These are phyloP conservation scores for Folsomia candida DNA, from an alignment of 2,888 invertebrate genomes.

Conservation along the genomic window DNA sequence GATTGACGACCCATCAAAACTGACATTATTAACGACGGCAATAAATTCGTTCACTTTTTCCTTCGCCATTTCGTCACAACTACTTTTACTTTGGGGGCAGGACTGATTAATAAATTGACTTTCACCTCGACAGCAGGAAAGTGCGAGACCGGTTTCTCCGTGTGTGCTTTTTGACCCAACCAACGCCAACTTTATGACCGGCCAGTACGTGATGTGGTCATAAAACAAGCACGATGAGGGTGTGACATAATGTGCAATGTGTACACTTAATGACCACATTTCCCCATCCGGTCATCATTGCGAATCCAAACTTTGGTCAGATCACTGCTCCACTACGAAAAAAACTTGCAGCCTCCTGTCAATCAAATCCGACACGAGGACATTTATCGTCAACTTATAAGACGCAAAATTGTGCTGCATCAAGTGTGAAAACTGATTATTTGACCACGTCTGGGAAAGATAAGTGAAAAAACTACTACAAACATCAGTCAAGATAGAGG, in stretches of 20 bases:
- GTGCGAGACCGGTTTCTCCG: not conserved
- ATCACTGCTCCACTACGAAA: not conserved
- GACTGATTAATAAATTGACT: too few relatives aligned
- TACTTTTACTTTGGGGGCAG: too few relatives aligned
- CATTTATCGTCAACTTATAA: not conserved
- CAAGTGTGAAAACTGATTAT: not conserved
- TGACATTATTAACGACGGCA: not conserved
- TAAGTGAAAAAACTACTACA: not conserved
- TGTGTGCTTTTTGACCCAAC: too few relatives aligned
- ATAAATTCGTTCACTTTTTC: not conserved
- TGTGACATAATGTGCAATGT: not conserved
- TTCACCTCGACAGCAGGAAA: not conserved
- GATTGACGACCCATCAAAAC: slow-evolving; percentile 19
- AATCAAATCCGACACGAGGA: not conserved
- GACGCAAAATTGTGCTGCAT: not conserved
- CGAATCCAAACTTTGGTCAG: not conserved
- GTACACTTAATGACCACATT: not conserved
- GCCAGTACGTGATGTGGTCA: not conserved
- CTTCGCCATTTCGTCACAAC: too few relatives aligned
- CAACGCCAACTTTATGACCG: not conserved
- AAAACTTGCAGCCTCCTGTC: too few relatives aligned
- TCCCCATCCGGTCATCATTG: not conserved
- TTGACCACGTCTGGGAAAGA: too few relatives aligned
- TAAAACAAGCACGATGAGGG: not conserved
- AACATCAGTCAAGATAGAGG: not conserved